Evolutionary conservation across 2,888 invertebrate species (phyloP), one percentile per base, ranked within the genome.

Genomic region (Julus scandinavius): DNA sequence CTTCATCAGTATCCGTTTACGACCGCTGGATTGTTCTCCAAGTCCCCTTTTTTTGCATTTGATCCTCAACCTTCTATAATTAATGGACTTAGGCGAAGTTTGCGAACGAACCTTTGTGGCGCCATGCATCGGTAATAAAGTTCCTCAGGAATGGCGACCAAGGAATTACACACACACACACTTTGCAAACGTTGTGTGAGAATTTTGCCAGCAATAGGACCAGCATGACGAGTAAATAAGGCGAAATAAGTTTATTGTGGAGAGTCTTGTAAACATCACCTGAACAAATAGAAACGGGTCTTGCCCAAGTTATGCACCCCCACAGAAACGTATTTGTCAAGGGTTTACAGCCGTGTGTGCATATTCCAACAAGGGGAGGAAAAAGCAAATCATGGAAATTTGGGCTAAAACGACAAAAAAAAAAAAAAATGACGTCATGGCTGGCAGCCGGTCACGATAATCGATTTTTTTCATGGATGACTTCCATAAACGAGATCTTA

Each of bases 221-320:
- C 54, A 54, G 72, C 72, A 72, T 72, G 20, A 72, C 72, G 72
- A 72, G 72, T 29, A 72, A 72, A 72, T 72, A 72, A 72, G 72
- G 9, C 72, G 29, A 72, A 72, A 72, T 29, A 72, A 72, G 72
- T 72, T 72, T 72, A 72, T 72, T 72, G 72, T 72, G 72, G 72
- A 72, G 72, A 72, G 72, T 0, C 72, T 72, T 72, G 72, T 72
- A 72, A 72, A 72, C 72, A 72, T 72, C 72, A 72, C 72, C 72
- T 72, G 72, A 29, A 72, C 72, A 72, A 72, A 72, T 72, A 72
- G 72, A 72, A 72, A 72, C 72, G 72, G 72, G 72, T 72, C 72
- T 72, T 72, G 20, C 72, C 72, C 72, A 29, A 72, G 72, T 72
- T 72, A 72, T 72, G 20, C 72, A 29, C 72, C 72, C 20, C 72